Base-by-base conservation (phyloP, 2,113 vertebrate species). In the Panthera leo region DNA sequence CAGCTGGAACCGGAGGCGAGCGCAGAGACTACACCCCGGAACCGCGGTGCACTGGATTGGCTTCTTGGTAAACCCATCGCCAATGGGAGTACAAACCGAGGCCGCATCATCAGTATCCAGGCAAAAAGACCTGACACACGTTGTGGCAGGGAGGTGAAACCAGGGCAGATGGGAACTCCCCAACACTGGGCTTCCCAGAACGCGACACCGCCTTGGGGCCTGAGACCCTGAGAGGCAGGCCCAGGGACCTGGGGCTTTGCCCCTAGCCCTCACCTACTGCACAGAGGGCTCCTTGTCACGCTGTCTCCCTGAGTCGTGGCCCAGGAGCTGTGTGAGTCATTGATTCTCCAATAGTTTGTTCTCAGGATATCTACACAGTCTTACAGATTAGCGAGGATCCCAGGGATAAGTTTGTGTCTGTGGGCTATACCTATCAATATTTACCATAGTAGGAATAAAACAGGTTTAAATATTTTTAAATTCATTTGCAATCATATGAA, bases 111-210 rank as follows among this genome's bases (percentile, higher is more conserved):
- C 6, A 63, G 85, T 79, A 8, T 70, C 79, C 53, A 12, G 71
- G 79, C 45, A 0, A 27, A 4, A 31, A 45, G 27, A 18, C 75
- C 27, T 6, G 45, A 48, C 27, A 9, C 75, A 2, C 14, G 51
- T 9, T 61, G 29, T 61, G 39, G 55, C 6, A 23, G 0, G 25
- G 29, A 31, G 42, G 27, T n/a, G 53, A 82, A 92, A 82, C 73
- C 16, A 10, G 1, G 11, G 7, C 14, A 29, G 27, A 3, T 7
- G 3, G n/a, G 42, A 16, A 34, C 14, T 12, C 42, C n/a, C 15
- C 7, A 23, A 1, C 13, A 21, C 2, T 1, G 1, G 16, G 11
- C 7, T 2, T 34, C 15, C 15, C 18, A 0, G 1, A n/a, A 16
- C 34, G 8, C 25, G n/a, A 42, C 63, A 31, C 48, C 0, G 31